These are phyloP conservation scores for Catharus fuscescens DNA, from an alignment of 2,113 vertebrate species.

Conservation along the genomic window DNA sequence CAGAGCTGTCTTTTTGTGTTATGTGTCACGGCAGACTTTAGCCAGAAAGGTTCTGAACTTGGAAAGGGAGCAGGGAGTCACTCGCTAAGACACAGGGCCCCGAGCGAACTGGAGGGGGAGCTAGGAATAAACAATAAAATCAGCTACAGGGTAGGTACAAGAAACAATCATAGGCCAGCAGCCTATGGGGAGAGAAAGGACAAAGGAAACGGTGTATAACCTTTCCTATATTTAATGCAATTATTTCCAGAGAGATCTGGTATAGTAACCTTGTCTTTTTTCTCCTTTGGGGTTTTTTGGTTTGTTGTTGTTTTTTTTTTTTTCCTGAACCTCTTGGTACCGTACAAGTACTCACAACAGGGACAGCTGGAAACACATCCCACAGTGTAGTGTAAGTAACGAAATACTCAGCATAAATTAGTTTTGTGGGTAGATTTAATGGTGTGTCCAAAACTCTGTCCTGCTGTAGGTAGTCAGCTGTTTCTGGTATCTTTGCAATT, in stretches of 20 bases:
- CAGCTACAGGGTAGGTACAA: conserved; percentile 41
- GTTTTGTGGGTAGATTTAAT: background rate
- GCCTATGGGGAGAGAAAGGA: conserved; percentile 30
- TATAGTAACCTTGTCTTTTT: background rate
- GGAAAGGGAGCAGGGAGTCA: conserved; percentile 5
- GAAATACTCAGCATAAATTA: background rate
- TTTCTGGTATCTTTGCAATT: background rate
- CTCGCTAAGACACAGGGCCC: conserved; percentile 13
- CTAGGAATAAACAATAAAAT: conserved; percentile 56
- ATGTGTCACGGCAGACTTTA: background rate
- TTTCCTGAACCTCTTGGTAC: background rate
- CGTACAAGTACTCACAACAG: background rate
- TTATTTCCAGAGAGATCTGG: background rate
- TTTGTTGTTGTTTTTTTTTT: background rate
- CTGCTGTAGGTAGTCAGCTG: background rate
- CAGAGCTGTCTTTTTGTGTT: conserved; percentile 62
- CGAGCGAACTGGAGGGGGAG: conserved; percentile 1
- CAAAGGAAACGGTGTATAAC: background rate
- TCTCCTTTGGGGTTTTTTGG: background rate
- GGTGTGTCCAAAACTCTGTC: background rate
- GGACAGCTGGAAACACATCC: background rate
- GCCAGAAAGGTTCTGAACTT: conserved; percentile 61
- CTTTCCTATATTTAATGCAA: conserved; percentile 26
- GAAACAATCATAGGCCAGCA: conserved; percentile 4
- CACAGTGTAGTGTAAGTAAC: rapidly evolving